A percentile compares a stretch with the other conserved stretches of the same genome.
Evolutionary conservation across 2,888 invertebrate species (phyloP).

Genomic region (Geophilus truncorum): DNA sequence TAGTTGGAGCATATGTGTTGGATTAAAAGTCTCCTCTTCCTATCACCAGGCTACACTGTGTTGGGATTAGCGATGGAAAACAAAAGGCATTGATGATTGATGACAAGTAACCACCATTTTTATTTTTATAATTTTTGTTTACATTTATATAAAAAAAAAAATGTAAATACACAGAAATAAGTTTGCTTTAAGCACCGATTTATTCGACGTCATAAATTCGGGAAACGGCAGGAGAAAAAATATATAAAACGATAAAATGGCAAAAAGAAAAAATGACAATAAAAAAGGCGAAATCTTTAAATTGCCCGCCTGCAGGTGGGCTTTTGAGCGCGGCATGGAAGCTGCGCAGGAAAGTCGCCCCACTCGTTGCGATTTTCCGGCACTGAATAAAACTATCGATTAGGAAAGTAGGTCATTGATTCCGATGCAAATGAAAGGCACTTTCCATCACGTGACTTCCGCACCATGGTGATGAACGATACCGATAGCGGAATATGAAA

Average conservation of each 20-base stretch:
- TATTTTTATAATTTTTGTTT: background rate
- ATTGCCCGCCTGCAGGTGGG: background rate
- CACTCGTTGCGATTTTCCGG: background rate
- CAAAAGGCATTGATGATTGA: background rate
- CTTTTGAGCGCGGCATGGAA: background rate
- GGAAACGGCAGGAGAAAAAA: background rate
- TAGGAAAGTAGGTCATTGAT: background rate
- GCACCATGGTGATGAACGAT: background rate
- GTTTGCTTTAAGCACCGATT: background rate
- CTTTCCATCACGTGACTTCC: background rate
- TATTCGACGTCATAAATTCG: background rate
- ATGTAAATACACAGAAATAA: too few relatives aligned
- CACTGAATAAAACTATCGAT: background rate
- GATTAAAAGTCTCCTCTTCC: background rate
- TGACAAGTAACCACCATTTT: background rate
- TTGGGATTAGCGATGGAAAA: background rate
- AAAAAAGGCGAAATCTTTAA: background rate
- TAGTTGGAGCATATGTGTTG: background rate
- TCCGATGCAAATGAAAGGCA: background rate
- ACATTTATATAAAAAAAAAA: background rate
- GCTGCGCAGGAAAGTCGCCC: background rate
- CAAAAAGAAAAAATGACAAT: background rate
- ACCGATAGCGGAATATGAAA: background rate
- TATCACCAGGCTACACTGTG: background rate
- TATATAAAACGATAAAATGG: background rate